These are phyloP conservation scores for Conchocele bisecta DNA, from an alignment of 2,888 invertebrate genomes.

Conservation along the genomic window DNA sequence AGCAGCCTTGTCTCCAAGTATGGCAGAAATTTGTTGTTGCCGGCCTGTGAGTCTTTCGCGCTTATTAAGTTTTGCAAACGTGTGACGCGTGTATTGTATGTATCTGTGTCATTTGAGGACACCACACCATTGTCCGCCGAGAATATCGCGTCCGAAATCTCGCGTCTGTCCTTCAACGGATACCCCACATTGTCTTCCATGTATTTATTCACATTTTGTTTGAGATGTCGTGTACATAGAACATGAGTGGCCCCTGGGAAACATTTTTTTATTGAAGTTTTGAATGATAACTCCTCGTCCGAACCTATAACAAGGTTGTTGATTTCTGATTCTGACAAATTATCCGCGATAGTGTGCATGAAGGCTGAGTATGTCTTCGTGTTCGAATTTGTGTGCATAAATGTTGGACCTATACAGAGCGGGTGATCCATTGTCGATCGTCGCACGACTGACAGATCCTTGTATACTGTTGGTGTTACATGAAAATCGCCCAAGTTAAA, in stretches of 20 bases:
- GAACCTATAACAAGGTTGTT: background rate
- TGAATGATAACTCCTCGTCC: background rate
- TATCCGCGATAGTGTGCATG: background rate
- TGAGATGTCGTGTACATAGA: background rate
- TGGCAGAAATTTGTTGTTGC: background rate
- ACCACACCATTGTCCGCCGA: background rate
- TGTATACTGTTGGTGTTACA: no score
- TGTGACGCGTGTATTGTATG: background rate
- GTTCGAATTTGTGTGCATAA: background rate
- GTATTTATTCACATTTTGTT: background rate
- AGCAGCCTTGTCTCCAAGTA: background rate
- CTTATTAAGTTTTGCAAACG: background rate
- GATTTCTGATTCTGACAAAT: background rate
- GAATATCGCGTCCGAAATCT: background rate
- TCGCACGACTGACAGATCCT: background rate
- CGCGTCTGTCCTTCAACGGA: background rate
- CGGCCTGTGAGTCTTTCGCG: background rate
- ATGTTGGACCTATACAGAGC: background rate
- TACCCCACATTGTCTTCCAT: background rate
- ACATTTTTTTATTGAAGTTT: background rate
- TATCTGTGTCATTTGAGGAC: background rate
- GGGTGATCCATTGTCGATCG: background rate
- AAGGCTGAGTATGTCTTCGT: background rate
- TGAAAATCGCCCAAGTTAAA: no score
- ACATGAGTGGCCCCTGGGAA: constrained; percentile 1